Evolutionary conservation across 2,797 vertebrate species (phyloP).

Genomic region (Myotis findleyi): DNA sequence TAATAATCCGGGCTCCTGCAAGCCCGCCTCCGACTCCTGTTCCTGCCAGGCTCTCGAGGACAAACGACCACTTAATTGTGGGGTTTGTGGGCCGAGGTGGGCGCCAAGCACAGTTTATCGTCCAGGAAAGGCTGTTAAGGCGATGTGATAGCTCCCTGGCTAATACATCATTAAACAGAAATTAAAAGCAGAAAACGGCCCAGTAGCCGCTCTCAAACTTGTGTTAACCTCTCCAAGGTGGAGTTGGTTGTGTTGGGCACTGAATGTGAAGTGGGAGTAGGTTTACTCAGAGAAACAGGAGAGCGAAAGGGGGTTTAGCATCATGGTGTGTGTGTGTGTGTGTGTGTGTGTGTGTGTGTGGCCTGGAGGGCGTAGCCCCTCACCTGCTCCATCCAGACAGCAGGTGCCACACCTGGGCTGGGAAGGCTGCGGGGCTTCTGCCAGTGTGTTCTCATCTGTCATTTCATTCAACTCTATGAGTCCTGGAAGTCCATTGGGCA

Average conservation of each 20-base stretch:
- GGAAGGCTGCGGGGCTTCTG: neutral
- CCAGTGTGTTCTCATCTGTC: neutral
- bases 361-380: rapidly evolving
- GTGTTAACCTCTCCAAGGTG: conserved; percentile 49
- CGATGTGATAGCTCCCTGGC: conserved; percentile 47
- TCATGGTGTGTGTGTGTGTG: rapidly evolving
- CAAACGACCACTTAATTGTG: conserved; percentile 77
- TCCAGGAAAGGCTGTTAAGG: conserved; percentile 70
- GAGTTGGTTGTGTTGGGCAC: neutral
- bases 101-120: conserved; percentile 64
- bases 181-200: conserved; percentile 79
- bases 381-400: neutral
- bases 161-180: conserved; percentile 74
- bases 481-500: neutral
- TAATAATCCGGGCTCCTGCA: conserved; percentile 86
- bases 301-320: neutral
- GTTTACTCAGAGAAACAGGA: neutral
- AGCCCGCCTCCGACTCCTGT: conserved; percentile 70
- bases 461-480: neutral
- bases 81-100: conserved; percentile 74
- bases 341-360: too few relatives aligned
- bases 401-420: rapidly evolving
- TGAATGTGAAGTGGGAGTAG: neutral
- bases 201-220: neutral
- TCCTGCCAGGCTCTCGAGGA: conserved; percentile 77